phyloP scores from a whole-genome alignment of 2,113 vertebrate genomes.

The Heterotilapia buettikoferi region DNA sequence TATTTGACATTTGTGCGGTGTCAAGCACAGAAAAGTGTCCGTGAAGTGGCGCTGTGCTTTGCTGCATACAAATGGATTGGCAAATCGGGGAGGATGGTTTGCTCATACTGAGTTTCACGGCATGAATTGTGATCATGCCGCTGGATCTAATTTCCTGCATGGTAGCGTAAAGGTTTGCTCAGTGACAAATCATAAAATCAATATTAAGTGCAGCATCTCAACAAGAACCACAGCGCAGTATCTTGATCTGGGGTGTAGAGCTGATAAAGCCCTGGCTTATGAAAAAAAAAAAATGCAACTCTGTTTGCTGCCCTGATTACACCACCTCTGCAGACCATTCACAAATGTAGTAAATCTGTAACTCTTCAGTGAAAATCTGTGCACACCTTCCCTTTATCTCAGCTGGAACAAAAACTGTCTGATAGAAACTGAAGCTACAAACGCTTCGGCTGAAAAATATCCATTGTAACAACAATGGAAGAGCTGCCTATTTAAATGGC shows the following conservation, averaged over 20 bases:
- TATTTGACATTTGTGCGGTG: not conserved
- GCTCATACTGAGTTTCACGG: not conserved
- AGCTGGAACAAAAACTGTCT: not conserved
- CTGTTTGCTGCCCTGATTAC: not conserved
- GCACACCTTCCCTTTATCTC: not conserved
- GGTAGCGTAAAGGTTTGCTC: not conserved
- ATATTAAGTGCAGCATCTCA: not conserved
- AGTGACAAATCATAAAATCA: not conserved
- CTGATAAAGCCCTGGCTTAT: not conserved
- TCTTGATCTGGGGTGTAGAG: not conserved
- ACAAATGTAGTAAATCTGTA: not conserved
- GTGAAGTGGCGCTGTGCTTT: not conserved
- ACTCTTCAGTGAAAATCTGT: not conserved
- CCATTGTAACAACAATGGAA: not conserved
- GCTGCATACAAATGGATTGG: not conserved
- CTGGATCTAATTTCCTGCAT: not conserved
- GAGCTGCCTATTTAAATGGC: not conserved
- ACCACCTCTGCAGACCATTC: not conserved
- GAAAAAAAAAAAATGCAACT: not conserved
- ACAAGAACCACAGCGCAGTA: not conserved
- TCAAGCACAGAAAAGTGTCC: not conserved
- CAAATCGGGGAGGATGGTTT: not conserved
- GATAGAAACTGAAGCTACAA: not conserved
- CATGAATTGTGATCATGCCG: not conserved
- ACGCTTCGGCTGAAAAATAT: not conserved